phyloP scores from a whole-genome alignment of 2,888 invertebrate genomes.

The Dryomyza anilis region DNA sequence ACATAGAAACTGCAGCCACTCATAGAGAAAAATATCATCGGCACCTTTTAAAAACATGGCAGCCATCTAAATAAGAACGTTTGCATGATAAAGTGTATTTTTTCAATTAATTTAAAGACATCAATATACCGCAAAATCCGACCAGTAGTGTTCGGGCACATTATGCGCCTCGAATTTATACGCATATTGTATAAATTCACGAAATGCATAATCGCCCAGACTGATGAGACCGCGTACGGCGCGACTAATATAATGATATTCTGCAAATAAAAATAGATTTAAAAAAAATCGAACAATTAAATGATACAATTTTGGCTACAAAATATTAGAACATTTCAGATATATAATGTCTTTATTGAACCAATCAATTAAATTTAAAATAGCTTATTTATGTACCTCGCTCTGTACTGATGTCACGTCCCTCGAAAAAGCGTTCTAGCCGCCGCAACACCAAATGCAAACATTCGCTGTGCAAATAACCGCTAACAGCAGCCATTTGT shows the following conservation, averaged over 20 bases:
- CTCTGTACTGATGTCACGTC: conserved; percentile 44
- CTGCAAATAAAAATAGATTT: conserved; percentile 35
- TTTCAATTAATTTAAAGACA: no score
- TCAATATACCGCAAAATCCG: conserved; percentile 47
- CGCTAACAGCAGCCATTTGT: conserved; percentile 50
- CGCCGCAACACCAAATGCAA: conserved; percentile 51
- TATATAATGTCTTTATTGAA: no score
- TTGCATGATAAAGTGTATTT: not conserved
- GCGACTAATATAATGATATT: conserved; percentile 56
- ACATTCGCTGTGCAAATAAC: conserved; percentile 57
- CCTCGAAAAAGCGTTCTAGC: conserved; percentile 52
- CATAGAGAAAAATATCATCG: conserved; percentile 58
- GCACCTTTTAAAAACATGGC: conserved; percentile 53
- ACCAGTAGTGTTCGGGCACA: conserved; percentile 50
- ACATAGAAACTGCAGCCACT: conserved; percentile 58
- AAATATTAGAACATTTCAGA: no score
- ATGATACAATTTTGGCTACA: no score
- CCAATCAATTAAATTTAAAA: not conserved
- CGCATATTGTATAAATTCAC: conserved; percentile 58
- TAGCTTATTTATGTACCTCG: conserved; percentile 39
- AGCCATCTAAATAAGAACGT: conserved; percentile 39
- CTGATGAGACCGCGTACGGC: conserved; percentile 52
- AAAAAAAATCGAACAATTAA: no score
- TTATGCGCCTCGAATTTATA: conserved; percentile 49
- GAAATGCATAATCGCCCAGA: conserved; percentile 57